Conservation (phyloP, 1,140 invertebrate genomes). For the Zaprionus camerounensis region DNA sequence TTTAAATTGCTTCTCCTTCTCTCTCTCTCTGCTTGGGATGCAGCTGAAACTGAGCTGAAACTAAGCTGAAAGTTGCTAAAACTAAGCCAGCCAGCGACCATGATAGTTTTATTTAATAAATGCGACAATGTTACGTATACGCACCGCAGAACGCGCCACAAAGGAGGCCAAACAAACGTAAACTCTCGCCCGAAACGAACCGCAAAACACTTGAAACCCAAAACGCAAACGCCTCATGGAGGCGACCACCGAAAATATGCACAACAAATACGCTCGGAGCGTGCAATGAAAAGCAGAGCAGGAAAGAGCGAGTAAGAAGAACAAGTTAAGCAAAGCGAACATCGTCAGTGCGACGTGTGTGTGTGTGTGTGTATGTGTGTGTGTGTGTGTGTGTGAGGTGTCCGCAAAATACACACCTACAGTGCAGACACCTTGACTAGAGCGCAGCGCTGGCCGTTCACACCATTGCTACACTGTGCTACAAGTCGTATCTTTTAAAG, state of each 20-base stretch:
- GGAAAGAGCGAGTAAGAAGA: neutral
- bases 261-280: slow-evolving; percentile 61
- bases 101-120: slow-evolving; percentile 71
- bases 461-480: slow-evolving; percentile 12
- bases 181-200: slow-evolving; percentile 68
- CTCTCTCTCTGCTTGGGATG: neutral
- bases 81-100: slow-evolving; percentile 17
- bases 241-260: slow-evolving; percentile 73
- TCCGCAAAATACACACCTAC: slow-evolving; percentile 21
- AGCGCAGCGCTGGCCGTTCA: slow-evolving; percentile 49
- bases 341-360: slow-evolving; percentile 18
- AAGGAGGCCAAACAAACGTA: slow-evolving; percentile 58
- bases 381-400: neutral
- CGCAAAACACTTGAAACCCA: slow-evolving; percentile 64
- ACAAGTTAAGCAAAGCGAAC: slow-evolving; percentile 24
- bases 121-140: slow-evolving; percentile 54
- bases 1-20: neutral
- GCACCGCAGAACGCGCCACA: slow-evolving; percentile 63
- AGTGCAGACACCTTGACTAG: slow-evolving; percentile 31
- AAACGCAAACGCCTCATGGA: slow-evolving; percentile 44
- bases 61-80: slow-evolving; percentile 42
- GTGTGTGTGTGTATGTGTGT: too few species aligned
- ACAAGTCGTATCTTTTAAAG: neutral
- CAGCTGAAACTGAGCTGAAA: slow-evolving; percentile 42
- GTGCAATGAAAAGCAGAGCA: slow-evolving; percentile 34